Conservation (phyloP, 2,113 vertebrate species). For the Xiphophorus hellerii region DNA sequence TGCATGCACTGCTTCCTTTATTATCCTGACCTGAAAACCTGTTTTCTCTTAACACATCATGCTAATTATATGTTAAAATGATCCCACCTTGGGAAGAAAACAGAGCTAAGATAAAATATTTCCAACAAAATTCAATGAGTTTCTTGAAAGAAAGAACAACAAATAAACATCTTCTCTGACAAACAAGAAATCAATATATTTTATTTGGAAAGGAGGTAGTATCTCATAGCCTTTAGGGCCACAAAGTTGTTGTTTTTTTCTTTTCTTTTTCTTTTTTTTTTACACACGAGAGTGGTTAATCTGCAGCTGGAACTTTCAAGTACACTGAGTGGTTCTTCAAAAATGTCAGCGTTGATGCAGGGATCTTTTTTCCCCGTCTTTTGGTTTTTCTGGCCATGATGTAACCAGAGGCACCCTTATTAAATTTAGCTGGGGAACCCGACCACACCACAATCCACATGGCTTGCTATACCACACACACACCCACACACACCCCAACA, state of each 20-base stretch:
- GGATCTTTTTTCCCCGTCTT: conserved; percentile 16
- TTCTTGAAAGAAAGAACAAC: neutral
- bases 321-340: conserved; percentile 7
- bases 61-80: neutral
- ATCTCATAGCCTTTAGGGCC: neutral
- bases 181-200: too few species aligned
- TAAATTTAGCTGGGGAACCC: conserved; percentile 65
- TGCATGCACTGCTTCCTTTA: too few species aligned
- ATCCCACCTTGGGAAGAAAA: neutral
- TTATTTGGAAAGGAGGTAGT: neutral
- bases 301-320: neutral
- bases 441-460: conserved; percentile 49
- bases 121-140: neutral
- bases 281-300: neutral
- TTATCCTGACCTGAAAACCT: neutral
- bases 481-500: conserved; percentile 1
- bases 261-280: too few species aligned
- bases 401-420: conserved; percentile 64
- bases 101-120: neutral
- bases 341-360: conserved; percentile 3
- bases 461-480: conserved; percentile 29
- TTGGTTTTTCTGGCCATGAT: conserved; percentile 49
- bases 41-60: neutral
- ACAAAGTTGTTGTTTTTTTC: neutral
- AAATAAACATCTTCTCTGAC: neutral